Evolutionary conservation across 2,797 vertebrate species (phyloP).

Genomic region (Enteromius radiatus): DNA sequence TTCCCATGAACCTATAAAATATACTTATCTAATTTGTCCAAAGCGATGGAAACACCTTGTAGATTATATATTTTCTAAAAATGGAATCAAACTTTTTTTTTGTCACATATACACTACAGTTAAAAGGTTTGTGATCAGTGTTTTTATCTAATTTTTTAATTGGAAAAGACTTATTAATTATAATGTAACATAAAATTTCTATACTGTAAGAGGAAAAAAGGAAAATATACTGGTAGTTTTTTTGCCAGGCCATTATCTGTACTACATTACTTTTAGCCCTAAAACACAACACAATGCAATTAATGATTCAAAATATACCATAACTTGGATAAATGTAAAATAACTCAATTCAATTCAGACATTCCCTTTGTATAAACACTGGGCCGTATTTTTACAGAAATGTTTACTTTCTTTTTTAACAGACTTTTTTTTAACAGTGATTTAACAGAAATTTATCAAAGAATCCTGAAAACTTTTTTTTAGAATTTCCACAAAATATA

Average conservation of each 20-base stretch:
- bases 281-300: neutral
- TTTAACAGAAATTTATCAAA: neutral
- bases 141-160: neutral
- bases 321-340: neutral
- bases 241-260: neutral
- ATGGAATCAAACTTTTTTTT: neutral
- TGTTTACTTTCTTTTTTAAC: neutral
- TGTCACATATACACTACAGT: neutral
- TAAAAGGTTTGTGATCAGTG: neutral
- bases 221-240: neutral
- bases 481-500: neutral
- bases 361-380: neutral
- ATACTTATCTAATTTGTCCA: neutral
- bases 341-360: neutral
- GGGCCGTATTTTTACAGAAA: neutral
- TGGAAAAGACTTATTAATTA: neutral
- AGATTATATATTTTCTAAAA: neutral
- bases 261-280: neutral
- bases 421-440: neutral
- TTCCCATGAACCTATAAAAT: neutral
- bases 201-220: neutral
- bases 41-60: neutral
- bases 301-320: neutral
- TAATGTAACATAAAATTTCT: neutral
- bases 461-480: neutral